A percentile compares a stretch with the other conserved stretches of the same genome.
phyloP scores from a whole-genome alignment of 2,888 invertebrate genomes.

The Apamea monoglypha region DNA sequence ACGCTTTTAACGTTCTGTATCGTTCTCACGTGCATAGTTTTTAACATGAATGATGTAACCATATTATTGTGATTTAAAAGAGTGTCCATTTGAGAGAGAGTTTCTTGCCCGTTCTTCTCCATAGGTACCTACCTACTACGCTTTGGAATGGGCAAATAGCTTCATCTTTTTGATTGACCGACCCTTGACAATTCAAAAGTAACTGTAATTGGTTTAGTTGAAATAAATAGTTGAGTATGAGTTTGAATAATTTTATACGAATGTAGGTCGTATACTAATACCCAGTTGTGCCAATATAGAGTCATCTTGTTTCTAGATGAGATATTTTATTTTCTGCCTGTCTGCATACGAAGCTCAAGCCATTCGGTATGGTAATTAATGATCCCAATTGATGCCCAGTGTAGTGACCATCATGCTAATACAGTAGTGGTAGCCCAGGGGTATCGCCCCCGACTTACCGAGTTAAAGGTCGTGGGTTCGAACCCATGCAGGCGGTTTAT shows the following conservation, averaged over 20 bases:
- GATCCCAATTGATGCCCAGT: neutral
- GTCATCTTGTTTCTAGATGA: neutral
- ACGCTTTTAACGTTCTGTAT: no score
- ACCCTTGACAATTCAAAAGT: no score
- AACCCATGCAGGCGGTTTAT: neutral
- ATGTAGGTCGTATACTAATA: neutral
- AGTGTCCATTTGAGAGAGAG: no score
- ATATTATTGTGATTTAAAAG: no score
- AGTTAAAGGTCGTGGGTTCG: neutral
- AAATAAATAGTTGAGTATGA: no score
- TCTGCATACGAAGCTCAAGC: neutral
- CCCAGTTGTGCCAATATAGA: neutral
- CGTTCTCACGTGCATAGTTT: no score
- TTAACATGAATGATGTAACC: no score
- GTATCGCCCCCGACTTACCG: neutral
- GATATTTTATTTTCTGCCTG: neutral
- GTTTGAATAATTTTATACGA: neutral
- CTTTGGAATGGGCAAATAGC: no score
- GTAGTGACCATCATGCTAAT: neutral
- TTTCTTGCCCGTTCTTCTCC: no score
- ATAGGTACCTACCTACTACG: no score
- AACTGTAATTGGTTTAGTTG: no score
- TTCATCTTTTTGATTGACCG: no score
- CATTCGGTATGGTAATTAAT: neutral
- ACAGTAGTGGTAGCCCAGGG: neutral